These are phyloP conservation scores for Rugalucina vietnamica DNA, from an alignment of 2,888 invertebrate genomes.

Conservation along the genomic window DNA sequence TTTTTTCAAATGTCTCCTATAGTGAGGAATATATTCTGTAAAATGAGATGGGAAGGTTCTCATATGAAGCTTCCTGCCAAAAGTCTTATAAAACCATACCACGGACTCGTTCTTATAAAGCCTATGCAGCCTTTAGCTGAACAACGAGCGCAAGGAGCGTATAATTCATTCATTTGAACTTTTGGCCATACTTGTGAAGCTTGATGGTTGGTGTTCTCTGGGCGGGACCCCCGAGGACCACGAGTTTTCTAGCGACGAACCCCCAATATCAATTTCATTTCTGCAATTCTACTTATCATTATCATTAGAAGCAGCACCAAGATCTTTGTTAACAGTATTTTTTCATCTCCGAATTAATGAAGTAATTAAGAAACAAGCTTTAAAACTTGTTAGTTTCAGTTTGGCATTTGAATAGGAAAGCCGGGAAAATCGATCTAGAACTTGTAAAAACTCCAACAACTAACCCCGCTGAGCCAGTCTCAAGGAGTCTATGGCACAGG, in stretches of 20 bases:
- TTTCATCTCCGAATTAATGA: constrained; percentile 5
- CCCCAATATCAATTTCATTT: not conserved
- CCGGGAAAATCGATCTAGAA: constrained; percentile 3
- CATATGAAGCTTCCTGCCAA: too few species aligned
- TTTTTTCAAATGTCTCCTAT: too few species aligned
- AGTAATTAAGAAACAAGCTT: constrained; percentile 6
- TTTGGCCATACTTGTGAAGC: too few species aligned
- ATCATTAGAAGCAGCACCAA: not conserved
- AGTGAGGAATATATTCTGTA: too few species aligned
- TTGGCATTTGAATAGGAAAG: not conserved
- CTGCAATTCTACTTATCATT: constrained; percentile 1
- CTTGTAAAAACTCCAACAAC: constrained; percentile 8
- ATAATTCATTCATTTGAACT: too few species aligned
- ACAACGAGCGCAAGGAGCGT: too few species aligned
- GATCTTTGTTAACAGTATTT: constrained; percentile 5
- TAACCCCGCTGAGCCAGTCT: not conserved
- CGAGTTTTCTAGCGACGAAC: not conserved
- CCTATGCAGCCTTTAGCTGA: too few species aligned
- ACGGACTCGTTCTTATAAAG: too few species aligned
- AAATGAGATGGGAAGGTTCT: too few species aligned
- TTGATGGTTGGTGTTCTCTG: too few species aligned
- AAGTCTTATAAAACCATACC: too few species aligned
- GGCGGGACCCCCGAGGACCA: not conserved
- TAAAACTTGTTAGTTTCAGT: constrained; percentile 4
- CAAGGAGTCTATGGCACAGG: constrained; percentile 1